These are phyloP conservation scores for Acanthoscelides obtectus DNA, from an alignment of 2,888 invertebrate genomes.

Conservation along the genomic window DNA sequence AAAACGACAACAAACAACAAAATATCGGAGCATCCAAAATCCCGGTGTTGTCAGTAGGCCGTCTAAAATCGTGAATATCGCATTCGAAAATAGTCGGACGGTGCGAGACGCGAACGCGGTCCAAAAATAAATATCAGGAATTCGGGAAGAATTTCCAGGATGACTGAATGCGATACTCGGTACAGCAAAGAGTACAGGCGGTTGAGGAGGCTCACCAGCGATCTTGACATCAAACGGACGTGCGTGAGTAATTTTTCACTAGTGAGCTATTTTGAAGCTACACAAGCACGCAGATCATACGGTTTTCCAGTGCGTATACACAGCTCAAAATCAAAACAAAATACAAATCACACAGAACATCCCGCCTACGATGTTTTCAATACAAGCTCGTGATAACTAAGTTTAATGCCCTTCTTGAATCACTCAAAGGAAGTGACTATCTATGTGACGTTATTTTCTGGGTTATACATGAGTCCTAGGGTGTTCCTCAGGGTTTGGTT, in stretches of 20 bases:
- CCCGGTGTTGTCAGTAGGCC: not conserved
- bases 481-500: no score
- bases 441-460: no score
- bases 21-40: not conserved
- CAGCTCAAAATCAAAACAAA: no score
- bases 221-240: constrained; percentile 61
- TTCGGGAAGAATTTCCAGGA: constrained; percentile 11
- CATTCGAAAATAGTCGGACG: not conserved
- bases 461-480: no score
- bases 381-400: no score
- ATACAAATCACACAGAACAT: no score
- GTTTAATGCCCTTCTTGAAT: no score
- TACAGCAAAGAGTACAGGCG: constrained; percentile 69
- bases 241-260: constrained; percentile 54
- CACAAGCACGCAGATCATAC: no score
- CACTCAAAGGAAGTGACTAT: no score
- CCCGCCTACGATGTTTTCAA: no score
- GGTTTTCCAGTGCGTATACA: no score
- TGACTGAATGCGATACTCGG: constrained; percentile 31
- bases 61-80: not conserved
- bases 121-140: not conserved
- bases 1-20: not conserved
- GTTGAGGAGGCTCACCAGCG: constrained; percentile 63
- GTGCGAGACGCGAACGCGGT: not conserved
- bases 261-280: no score